These are phyloP conservation scores for Caenorhabditis sp. DNA, from an alignment of 2,888 invertebrate species.

Conservation along the genomic window DNA sequence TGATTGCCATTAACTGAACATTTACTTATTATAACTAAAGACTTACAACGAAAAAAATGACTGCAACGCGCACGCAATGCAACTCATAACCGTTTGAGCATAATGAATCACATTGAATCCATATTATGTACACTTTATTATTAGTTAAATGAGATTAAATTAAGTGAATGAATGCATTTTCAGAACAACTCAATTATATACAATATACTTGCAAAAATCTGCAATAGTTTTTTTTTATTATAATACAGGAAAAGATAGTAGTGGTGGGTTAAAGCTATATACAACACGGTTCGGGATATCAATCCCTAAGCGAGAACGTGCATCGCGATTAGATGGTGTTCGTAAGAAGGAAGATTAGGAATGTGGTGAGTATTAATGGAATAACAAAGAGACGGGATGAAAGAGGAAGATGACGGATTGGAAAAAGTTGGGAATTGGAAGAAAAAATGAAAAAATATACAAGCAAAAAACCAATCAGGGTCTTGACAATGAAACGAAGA, in stretches of 20 bases:
- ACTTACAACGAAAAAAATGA: too few relatives aligned
- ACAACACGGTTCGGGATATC: slow-evolving; percentile 1
- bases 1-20: too few relatives aligned
- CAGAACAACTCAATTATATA: not conserved
- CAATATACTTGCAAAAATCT: slow-evolving; percentile 5
- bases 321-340: slow-evolving; percentile 32
- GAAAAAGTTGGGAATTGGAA: not conserved
- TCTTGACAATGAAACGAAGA: slow-evolving; percentile 3
- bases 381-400: slow-evolving; percentile 44
- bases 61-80: too few relatives aligned
- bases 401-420: slow-evolving; percentile 26
- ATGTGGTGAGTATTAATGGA: slow-evolving; percentile 48
- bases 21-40: too few relatives aligned
- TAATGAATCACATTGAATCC: not conserved
- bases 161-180: slow-evolving; percentile 8
- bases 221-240: not conserved
- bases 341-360: slow-evolving; percentile 15
- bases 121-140: slow-evolving; percentile 30
- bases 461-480: slow-evolving; percentile 17
- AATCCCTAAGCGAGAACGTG: slow-evolving; percentile 33
- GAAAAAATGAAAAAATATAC: not conserved
- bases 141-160: slow-evolving; percentile 7
- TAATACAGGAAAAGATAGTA: slow-evolving; percentile 2
- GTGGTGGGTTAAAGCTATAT: slow-evolving; percentile 32
- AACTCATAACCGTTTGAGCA: too few relatives aligned